phyloP scores from a whole-genome alignment of 2,888 invertebrate species.

The Rhopalosiphum nymphaeae region DNA sequence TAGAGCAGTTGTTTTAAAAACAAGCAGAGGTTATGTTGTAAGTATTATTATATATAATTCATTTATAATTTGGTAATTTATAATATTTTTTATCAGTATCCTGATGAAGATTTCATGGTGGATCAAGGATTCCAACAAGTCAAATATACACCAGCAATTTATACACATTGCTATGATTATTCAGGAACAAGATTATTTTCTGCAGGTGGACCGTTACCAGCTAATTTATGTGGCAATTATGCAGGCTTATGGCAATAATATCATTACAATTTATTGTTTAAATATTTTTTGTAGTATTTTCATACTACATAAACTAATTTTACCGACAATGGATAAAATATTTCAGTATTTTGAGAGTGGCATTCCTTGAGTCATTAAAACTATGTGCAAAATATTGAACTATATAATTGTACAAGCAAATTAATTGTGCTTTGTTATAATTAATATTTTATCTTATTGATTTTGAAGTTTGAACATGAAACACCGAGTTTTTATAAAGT shows the following conservation, averaged over 20 bases:
- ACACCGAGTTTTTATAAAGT: not conserved
- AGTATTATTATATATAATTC: slow-evolving; percentile 45
- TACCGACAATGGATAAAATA: not conserved
- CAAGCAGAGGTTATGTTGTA: slow-evolving; percentile 88
- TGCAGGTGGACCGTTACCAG: slow-evolving; percentile 94
- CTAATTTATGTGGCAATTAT: slow-evolving; percentile 92
- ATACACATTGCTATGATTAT: slow-evolving; percentile 95
- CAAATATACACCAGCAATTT: slow-evolving; percentile 93
- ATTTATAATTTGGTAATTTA: not conserved
- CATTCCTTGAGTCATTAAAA: slow-evolving; percentile 7
- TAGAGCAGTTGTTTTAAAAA: slow-evolving; percentile 87
- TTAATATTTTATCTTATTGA: slow-evolving; percentile 21
- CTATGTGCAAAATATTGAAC: not conserved
- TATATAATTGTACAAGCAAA: not conserved
- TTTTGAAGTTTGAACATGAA: slow-evolving; percentile 16
- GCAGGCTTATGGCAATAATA: slow-evolving; percentile 87
- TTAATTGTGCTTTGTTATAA: not conserved
- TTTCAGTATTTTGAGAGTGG: slow-evolving; percentile 29
- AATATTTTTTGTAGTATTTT: slow-evolving; percentile 16
- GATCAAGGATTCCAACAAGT: slow-evolving; percentile 77
- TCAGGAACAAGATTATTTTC: slow-evolving; percentile 93
- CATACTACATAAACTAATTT: slow-evolving; percentile 21
- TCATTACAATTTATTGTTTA: not conserved
- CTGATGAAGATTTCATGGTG: slow-evolving; percentile 86
- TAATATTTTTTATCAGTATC: slow-evolving; percentile 75